Percentiles rank a stretch among this genome's conserved stretches.
Conservation (phyloP, 2,888 invertebrate genomes). For the Tenthredo livida region DNA sequence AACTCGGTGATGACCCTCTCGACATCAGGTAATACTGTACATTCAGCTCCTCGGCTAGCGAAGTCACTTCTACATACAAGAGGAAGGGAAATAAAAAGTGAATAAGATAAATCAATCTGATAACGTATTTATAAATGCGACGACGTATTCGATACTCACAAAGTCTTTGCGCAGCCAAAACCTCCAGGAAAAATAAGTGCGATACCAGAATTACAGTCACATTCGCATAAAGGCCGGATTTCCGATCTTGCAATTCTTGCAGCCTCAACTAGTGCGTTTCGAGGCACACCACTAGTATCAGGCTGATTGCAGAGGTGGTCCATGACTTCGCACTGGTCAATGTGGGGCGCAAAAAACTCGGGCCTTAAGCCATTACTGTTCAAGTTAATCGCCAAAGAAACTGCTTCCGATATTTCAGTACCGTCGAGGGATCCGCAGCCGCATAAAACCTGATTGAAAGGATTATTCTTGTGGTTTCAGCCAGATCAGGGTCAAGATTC, state of each 20-base stretch:
- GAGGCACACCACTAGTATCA: conserved; percentile 60
- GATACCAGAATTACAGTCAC: conserved; percentile 75
- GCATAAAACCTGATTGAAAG: conserved; percentile 76
- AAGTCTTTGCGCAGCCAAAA: conserved; percentile 81
- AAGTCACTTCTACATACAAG: conserved; percentile 79
- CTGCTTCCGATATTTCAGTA: conserved; percentile 80
- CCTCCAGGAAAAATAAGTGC: conserved; percentile 82
- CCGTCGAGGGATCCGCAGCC: conserved; percentile 81
- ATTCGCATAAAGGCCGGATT: conserved; percentile 75
- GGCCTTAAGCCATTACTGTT: conserved; percentile 63
- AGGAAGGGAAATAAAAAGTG: conserved; percentile 48
- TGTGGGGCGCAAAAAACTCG: conserved; percentile 68
- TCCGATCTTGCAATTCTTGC: conserved; percentile 79
- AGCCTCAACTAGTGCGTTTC: conserved; percentile 80
- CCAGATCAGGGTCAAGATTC: background rate
- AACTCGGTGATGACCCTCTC: conserved; percentile 79
- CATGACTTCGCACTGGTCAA: conserved; percentile 61
- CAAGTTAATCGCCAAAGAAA: conserved; percentile 74
- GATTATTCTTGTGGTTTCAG: background rate
- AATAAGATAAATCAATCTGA: background rate
- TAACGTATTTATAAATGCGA: background rate
- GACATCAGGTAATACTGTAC: conserved; percentile 78
- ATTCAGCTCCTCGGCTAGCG: conserved; percentile 78
- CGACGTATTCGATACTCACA: conserved; percentile 74
- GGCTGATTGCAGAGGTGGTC: conserved; percentile 66